Evolutionary conservation across 2,113 vertebrate genomes (phyloP).

Genomic region (Mungos mungo): DNA sequence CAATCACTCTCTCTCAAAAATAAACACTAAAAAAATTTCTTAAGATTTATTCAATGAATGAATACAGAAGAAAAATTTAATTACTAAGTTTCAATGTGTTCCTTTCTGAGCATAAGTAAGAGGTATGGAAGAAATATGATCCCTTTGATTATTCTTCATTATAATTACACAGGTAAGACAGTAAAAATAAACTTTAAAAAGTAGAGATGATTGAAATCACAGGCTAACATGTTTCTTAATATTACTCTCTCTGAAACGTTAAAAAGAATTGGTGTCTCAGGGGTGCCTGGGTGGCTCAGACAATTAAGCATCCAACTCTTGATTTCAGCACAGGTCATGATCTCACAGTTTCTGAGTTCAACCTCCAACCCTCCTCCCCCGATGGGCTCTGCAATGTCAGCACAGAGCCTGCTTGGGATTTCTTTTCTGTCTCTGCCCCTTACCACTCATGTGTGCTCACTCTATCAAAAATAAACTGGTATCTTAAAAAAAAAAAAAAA

Average conservation of each 20-base stretch:
- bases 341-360: too few relatives aligned
- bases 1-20: too few relatives aligned
- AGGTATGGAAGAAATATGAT: neutral
- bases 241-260: neutral
- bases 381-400: too few relatives aligned
- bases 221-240: neutral
- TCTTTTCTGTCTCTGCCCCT: too few relatives aligned
- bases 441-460: too few relatives aligned
- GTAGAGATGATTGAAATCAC: neutral
- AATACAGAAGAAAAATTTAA: neutral
- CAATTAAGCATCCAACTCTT: too few relatives aligned
- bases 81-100: neutral
- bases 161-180: neutral
- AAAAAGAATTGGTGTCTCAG: neutral
- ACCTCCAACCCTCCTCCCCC: too few relatives aligned
- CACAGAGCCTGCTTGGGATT: too few relatives aligned
- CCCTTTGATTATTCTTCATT: conserved; percentile 25
- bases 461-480: too few relatives aligned
- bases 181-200: conserved; percentile 21
- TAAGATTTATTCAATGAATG: conserved; percentile 5
- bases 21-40: too few relatives aligned
- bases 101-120: neutral
- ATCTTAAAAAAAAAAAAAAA: neutral
- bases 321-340: too few relatives aligned
- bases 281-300: too few relatives aligned